These are phyloP conservation scores for Oreochromis spilurus DNA, from an alignment of 2,113 vertebrate genomes.

Conservation along the genomic window DNA sequence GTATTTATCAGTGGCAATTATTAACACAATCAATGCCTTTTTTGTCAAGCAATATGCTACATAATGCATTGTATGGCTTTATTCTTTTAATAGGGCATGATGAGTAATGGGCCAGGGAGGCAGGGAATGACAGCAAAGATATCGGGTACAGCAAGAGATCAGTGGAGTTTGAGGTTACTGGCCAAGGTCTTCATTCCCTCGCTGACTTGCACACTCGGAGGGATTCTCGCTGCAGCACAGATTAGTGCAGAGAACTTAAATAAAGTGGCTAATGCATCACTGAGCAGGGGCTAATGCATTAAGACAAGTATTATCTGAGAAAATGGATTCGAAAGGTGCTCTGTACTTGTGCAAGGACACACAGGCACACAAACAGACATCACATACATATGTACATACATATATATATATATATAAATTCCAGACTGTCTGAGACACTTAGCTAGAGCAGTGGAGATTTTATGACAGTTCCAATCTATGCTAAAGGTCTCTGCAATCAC, in stretches of 20 bases:
- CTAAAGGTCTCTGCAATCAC: constrained; percentile 15
- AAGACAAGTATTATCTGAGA: constrained; percentile 31
- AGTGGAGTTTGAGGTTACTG: constrained; percentile 55
- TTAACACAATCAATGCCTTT: constrained; percentile 65
- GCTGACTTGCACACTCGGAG: constrained; percentile 16
- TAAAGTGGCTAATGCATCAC: constrained; percentile 45
- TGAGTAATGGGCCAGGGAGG: constrained; percentile 61
- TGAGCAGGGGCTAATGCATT: constrained; percentile 9
- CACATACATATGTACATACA: background rate
- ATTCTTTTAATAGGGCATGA: constrained; percentile 52
- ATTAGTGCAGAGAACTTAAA: constrained; percentile 39
- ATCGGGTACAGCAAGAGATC: constrained; percentile 31
- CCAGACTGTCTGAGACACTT: background rate
- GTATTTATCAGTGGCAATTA: constrained; percentile 68
- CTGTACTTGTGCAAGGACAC: background rate
- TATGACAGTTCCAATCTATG: constrained; percentile 29
- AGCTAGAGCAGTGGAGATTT: constrained; percentile 1
- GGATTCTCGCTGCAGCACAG: constrained; percentile 34
- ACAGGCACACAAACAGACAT: background rate
- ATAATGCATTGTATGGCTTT: constrained; percentile 57
- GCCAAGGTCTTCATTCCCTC: constrained; percentile 52
- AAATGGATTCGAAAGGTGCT: constrained; percentile 14
- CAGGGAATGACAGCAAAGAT: constrained; percentile 51
- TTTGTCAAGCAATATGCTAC: constrained; percentile 60
- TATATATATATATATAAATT: background rate